A percentile compares a stretch with the other conserved stretches of the same genome.
Evolutionary conservation across 1,140 invertebrate species (phyloP).

Genomic region (Drosophila tropicalis): DNA sequence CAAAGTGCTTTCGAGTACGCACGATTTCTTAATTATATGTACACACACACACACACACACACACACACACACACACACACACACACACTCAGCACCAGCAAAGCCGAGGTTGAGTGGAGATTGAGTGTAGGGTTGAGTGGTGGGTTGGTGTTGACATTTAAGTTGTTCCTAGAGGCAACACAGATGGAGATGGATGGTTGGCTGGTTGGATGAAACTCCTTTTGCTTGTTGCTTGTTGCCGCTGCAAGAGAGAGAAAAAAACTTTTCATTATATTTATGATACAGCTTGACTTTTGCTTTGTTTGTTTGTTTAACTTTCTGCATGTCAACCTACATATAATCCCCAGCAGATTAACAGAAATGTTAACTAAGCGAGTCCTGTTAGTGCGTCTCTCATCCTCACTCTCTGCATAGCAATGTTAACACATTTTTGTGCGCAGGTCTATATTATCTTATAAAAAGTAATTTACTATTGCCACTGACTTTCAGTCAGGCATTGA

Average conservation of each 20-base stretch:
- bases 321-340: slow-evolving; percentile 67
- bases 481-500: slow-evolving; percentile 68
- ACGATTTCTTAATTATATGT: slow-evolving; percentile 74
- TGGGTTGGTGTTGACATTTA: slow-evolving; percentile 55
- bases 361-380: slow-evolving; percentile 31
- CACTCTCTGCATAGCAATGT: slow-evolving; percentile 6
- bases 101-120: slow-evolving; percentile 4
- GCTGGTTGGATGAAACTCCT: slow-evolving; percentile 1
- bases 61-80: slow-evolving; percentile 30
- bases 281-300: slow-evolving; percentile 77
- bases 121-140: slow-evolving; percentile 18
- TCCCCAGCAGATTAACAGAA: slow-evolving; percentile 26
- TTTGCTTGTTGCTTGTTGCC: slow-evolving; percentile 59
- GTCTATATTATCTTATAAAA: slow-evolving; percentile 65
- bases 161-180: slow-evolving; percentile 39
- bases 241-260: slow-evolving; percentile 18
- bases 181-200: not conserved
- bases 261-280: slow-evolving; percentile 67
- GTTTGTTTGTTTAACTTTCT: slow-evolving; percentile 73
- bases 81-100: too few species aligned
- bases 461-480: slow-evolving; percentile 60
- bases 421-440: slow-evolving; percentile 49
- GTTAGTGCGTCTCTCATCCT: slow-evolving; percentile 25
- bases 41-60: slow-evolving; percentile 54
- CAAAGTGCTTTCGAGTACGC: slow-evolving; percentile 50